Conservation (phyloP, 2,113 vertebrate species). For the Rhodinocichla rosea region DNA sequence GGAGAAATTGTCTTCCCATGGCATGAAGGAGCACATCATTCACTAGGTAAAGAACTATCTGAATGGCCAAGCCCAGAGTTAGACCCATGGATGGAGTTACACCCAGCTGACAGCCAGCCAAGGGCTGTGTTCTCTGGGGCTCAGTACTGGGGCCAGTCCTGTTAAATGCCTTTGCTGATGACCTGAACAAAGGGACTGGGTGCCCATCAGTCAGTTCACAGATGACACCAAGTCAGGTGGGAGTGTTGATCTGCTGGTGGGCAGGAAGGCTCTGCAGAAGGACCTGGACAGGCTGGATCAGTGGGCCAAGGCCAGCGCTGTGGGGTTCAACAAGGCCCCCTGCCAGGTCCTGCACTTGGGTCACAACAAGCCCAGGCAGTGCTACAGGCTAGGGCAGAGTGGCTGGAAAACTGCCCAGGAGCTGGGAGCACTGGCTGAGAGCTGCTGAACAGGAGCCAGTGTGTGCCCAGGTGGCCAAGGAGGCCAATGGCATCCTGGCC, state of each 20-base stretch:
- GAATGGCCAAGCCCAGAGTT: not conserved
- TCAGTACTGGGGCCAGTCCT: not conserved
- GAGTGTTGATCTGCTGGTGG: not conserved
- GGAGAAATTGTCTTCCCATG: not conserved
- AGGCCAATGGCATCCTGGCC: not conserved
- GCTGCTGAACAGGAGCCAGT: not conserved
- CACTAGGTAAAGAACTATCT: not conserved
- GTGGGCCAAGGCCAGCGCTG: rapidly evolving
- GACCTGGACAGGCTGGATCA: not conserved
- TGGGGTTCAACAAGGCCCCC: not conserved
- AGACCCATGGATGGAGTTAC: not conserved
- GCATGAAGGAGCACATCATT: not conserved
- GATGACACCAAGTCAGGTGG: not conserved
- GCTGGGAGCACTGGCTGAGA: not conserved
- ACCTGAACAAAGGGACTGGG: not conserved
- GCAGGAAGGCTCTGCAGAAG: not conserved
- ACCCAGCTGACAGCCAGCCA: not conserved
- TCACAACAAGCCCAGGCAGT: not conserved
- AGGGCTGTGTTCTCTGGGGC: not conserved
- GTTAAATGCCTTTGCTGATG: not conserved
- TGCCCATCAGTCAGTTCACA: not conserved
- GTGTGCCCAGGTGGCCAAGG: not conserved
- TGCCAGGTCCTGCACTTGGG: not conserved
- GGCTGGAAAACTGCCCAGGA: not conserved
- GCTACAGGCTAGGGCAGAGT: too few species aligned